Evolutionary conservation across 1,140 invertebrate species (phyloP).

Genomic region (Aphaenogaster rudis): DNA sequence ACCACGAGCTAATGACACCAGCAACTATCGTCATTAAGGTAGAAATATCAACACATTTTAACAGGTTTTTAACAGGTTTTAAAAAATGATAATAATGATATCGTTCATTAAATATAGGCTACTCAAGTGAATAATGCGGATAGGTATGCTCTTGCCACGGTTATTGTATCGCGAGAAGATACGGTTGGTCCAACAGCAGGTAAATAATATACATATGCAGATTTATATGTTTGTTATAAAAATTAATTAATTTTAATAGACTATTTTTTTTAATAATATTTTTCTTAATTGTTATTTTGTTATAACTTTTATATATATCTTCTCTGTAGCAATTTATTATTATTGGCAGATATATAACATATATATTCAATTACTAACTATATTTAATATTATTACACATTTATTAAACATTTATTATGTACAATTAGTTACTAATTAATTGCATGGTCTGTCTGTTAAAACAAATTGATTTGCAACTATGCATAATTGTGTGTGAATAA

Average conservation of each 20-base stretch:
- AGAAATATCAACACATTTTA: conserved; percentile 51
- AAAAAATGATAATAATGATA: conserved; percentile 31
- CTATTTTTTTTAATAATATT: neutral
- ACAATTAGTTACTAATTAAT: conserved; percentile 22
- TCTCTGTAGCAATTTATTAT: neutral
- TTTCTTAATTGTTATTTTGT: neutral
- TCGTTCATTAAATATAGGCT: conserved; percentile 87
- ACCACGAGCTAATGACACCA: conserved; percentile 89
- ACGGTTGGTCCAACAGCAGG: conserved; percentile 82
- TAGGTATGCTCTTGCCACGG: conserved; percentile 94
- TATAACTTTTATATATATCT: neutral
- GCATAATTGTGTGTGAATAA: neutral
- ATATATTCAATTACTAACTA: neutral
- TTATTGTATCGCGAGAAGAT: conserved; percentile 89
- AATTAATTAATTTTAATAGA: neutral
- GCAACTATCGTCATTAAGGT: conserved; percentile 92
- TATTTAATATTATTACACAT: neutral
- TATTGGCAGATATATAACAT: neutral
- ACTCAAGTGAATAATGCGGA: conserved; percentile 96
- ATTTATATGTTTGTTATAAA: neutral
- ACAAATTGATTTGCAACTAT: neutral
- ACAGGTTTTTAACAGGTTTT: neutral
- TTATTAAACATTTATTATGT: neutral
- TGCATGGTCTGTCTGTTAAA: conserved; percentile 3
- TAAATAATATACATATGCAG: conserved; percentile 58